Evolutionary conservation across 2,113 vertebrate species (phyloP).

Genomic region (Amazona vittata): DNA sequence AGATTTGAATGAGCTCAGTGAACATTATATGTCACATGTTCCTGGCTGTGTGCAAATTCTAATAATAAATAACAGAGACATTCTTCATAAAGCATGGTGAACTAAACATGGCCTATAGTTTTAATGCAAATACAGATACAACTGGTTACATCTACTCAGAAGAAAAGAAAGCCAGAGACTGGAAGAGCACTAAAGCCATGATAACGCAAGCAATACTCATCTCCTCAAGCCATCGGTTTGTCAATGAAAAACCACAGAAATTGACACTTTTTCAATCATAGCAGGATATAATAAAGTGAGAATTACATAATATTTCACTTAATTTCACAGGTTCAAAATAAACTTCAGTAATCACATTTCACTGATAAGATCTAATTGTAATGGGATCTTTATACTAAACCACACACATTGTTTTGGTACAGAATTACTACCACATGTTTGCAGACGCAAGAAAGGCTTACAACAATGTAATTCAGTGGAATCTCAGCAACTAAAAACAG

Average conservation of each 20-base stretch:
- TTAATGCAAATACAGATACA: not conserved
- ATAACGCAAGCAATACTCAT: not conserved
- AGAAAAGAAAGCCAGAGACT: not conserved
- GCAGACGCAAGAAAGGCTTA: not conserved
- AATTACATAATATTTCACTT: not conserved
- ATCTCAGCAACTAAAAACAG: slow-evolving; percentile 28
- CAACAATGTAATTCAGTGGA: not conserved
- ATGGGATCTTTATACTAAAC: not conserved
- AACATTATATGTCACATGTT: fast-evolving
- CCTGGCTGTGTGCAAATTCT: not conserved
- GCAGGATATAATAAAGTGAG: not conserved
- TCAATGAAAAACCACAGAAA: not conserved
- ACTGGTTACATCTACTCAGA: not conserved
- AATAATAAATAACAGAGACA: not conserved
- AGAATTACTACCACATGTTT: not conserved
- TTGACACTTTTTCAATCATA: not conserved
- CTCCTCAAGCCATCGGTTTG: not conserved
- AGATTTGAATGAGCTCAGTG: not conserved
- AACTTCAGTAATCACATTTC: not conserved
- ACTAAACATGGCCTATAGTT: not conserved
- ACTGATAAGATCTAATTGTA: not conserved
- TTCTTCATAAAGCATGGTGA: not conserved
- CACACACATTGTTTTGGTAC: not conserved
- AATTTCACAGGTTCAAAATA: not conserved
- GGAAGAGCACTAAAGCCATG: not conserved